Evolutionary conservation across 1,140 invertebrate species (phyloP), one percentile per base, ranked within the genome.

Genomic region (Pseudomyrmex sp.): DNA sequence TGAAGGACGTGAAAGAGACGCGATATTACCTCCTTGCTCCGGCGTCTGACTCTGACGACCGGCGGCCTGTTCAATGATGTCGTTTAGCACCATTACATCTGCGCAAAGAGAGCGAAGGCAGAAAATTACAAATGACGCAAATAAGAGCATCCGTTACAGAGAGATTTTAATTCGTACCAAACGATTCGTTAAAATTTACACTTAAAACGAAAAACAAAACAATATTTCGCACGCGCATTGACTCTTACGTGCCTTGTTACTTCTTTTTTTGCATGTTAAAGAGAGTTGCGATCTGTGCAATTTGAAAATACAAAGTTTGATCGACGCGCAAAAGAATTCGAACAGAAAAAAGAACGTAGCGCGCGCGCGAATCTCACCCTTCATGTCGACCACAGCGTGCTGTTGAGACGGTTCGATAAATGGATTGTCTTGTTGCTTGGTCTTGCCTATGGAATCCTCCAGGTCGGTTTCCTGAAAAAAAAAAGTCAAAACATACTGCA

Each of bases 71-170:
- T 99, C 98, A 87, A 99, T 98, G 86, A 99, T 99, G 93, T 99
- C 98, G 94, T 99, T 99, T 87, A 99, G 95, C 83, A 99, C 98
- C 98, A 99, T 98, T 68, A 99, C 98, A 96, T 99, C 98, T 99
- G 94, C 20, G 96, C 96, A 86, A 75, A 20, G 35, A 35, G 35
- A 35, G 0, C 35, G 5, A 35, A 7, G 35, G 5, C 35, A 35
- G 35, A 35, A 35, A 35, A 35, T 35, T 35, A 35, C 35, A 35
- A 35, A 35, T 35, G 35, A 35, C 35, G 35, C 35, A 35, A 35
- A 35, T 4, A 35, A 35, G 35, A 35, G 35, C 5, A 5, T 0
- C 35, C 35, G 35, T 35, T 35, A 2, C 35, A 35, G 35, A 35
- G 35, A 35, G 5, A 35, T 35, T 35, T 35, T 35, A 35, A 35